Evolutionary conservation across 2,797 vertebrate species (phyloP).

Genomic region (Peromyscus nudipes): DNA sequence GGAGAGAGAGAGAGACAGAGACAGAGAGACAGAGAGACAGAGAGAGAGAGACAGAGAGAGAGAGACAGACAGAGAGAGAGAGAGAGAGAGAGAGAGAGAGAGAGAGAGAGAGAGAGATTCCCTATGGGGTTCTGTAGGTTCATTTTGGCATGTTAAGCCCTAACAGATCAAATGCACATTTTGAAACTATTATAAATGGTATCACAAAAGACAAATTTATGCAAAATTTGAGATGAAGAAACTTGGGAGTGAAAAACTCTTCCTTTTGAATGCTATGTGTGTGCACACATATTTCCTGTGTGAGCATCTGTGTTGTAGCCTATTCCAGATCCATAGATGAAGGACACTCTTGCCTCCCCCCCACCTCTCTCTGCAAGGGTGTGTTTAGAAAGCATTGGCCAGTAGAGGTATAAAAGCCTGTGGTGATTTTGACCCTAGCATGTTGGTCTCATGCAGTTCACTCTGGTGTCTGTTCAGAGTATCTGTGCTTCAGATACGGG

Average conservation of each 20-base stretch:
- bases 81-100: too few species aligned
- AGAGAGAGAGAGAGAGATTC: too few species aligned
- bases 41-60: too few species aligned
- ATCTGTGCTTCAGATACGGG: fast-evolving
- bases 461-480: neutral
- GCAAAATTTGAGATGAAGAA: neutral
- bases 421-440: neutral
- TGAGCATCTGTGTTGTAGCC: fast-evolving
- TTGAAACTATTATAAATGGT: neutral
- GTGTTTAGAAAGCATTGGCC: neutral
- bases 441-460: neutral
- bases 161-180: neutral
- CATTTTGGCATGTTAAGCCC: neutral
- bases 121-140: neutral
- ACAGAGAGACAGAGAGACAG: too few species aligned
- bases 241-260: neutral
- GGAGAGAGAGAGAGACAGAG: neutral
- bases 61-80: neutral
- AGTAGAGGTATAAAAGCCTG: too few species aligned
- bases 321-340: neutral
- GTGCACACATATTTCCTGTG: neutral
- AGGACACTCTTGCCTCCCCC: neutral
- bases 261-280: neutral
- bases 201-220: neutral
- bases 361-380: neutral